A percentile compares a stretch with the other conserved stretches of the same genome.
Conservation (phyloP, 2,888 invertebrate species). For the Scaptodrosophila latifasciaeformis region DNA sequence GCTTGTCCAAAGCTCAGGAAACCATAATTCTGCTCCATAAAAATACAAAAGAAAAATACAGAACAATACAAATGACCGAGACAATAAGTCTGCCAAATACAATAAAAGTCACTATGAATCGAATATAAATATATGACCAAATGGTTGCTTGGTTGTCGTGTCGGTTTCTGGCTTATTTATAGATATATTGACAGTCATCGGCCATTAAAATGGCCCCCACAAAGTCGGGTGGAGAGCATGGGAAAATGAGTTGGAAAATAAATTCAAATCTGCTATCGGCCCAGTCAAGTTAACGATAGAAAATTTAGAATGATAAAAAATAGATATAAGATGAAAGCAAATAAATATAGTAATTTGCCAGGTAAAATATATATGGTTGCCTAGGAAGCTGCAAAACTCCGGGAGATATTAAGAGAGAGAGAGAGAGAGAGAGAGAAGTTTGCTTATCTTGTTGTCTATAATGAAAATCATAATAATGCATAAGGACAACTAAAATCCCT, state of each 20-base stretch:
- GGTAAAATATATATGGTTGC: too few relatives aligned
- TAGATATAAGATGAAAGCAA: too few relatives aligned
- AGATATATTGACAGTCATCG: conserved; percentile 54
- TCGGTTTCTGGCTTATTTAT: conserved; percentile 21
- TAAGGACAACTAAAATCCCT: conserved; percentile 40
- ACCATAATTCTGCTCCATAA: too few relatives aligned
- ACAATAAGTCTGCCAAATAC: conserved; percentile 2
- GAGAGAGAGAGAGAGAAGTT: too few relatives aligned
- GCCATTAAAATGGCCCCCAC: conserved; percentile 54
- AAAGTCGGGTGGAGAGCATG: not conserved
- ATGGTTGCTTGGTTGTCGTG: too few relatives aligned
- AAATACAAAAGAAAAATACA: not conserved
- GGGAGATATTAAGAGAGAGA: too few relatives aligned
- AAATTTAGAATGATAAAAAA: too few relatives aligned
- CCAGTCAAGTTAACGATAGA: not conserved
- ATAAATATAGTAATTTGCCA: too few relatives aligned
- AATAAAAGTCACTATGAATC: conserved; percentile 1
- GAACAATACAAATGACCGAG: not conserved
- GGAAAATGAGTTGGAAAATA: not conserved
- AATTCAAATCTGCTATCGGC: not conserved
- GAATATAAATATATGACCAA: conserved; percentile 1
- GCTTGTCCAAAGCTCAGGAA: too few relatives aligned
- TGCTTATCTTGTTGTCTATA: conserved; percentile 46
- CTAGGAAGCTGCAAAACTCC: too few relatives aligned
- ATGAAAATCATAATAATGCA: conserved; percentile 49